Evolutionary conservation across 2,113 vertebrate species (phyloP).

Genomic region (Sceloporus undulatus): DNA sequence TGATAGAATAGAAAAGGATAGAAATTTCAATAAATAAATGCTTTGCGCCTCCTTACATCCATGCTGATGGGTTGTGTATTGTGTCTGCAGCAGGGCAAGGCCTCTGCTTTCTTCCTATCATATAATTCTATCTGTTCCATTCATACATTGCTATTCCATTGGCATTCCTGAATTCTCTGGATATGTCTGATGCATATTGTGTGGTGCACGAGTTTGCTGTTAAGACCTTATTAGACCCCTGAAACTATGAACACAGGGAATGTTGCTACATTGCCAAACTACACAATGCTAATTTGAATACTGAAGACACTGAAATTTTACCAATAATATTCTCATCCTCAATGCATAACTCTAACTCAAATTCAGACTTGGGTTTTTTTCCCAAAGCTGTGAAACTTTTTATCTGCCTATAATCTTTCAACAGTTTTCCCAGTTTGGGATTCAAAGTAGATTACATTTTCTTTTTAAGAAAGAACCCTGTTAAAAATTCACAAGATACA

Average conservation of each 20-base stretch:
- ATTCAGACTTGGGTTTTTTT: too few relatives aligned
- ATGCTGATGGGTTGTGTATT: not conserved
- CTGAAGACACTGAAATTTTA: not conserved
- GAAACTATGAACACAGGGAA: not conserved
- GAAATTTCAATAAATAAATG: not conserved
- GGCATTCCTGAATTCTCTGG: not conserved
- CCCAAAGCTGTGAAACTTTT: too few relatives aligned
- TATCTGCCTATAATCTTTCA: too few relatives aligned
- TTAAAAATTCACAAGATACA: too few relatives aligned
- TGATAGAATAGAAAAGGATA: not conserved
- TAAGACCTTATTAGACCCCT: not conserved
- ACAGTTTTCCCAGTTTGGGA: too few relatives aligned
- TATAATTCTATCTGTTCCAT: not conserved
- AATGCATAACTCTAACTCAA: too few relatives aligned
- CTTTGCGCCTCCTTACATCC: not conserved
- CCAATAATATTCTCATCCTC: too few relatives aligned
- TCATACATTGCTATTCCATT: not conserved
- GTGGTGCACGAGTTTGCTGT: not conserved
- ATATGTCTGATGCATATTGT: not conserved
- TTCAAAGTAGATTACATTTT: too few relatives aligned
- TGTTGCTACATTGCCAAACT: slow-evolving; percentile 27
- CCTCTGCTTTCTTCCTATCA: not conserved
- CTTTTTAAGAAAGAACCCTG: too few relatives aligned
- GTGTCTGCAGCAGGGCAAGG: not conserved
- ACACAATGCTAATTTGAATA: not conserved